Evolutionary conservation across 2,888 invertebrate species (phyloP), one percentile per base, ranked within the genome.

Genomic region (Thereva unica): DNA sequence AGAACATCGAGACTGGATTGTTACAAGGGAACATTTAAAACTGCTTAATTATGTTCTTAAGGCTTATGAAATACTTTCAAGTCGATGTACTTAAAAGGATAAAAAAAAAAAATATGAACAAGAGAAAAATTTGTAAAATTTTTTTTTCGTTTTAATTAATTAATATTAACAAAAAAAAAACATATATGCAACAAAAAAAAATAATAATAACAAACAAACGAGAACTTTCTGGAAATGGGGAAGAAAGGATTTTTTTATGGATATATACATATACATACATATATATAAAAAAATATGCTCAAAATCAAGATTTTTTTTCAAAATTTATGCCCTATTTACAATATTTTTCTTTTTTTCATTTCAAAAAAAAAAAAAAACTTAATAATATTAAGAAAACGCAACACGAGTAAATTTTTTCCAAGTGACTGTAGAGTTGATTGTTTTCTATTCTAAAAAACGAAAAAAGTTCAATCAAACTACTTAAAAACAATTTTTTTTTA

Each of bases 1-100:
- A 53, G 69, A 69, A 38, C 23, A 68, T n/a, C 54, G 64, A 34
- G 68, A 70, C 63, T 70, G 61, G 55, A 61, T 70, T 40, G 65
- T 68, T n/a, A 68, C 67, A 23, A 61, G 70, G 6, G 68, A 70
- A 42, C 65, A 70, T 53, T 47, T 70, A 47, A 67, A 65, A 42
- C 37, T 70, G 4, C 41, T 70, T 7, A 55, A 55, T n/a, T 70
- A 70, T 61, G 56, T 68, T 6, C 34, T 52, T 7, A 54, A 57
- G 35, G 70, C 66, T 5, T 68, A 56, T 52, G 54, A 67, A 12
- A 55, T 66, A 41, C 54, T 70, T 34, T 12, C 47, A n/a, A 42
- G 61, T 9, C 41, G 50, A 55, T 68, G 67, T 56, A 50, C 44
- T 47, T 64, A 66, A 56, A 52, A 53, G 12, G 7, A n/a, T n/a